phyloP scores from a whole-genome alignment of 1,140 invertebrate species.

The Drosophila baimaii region DNA sequence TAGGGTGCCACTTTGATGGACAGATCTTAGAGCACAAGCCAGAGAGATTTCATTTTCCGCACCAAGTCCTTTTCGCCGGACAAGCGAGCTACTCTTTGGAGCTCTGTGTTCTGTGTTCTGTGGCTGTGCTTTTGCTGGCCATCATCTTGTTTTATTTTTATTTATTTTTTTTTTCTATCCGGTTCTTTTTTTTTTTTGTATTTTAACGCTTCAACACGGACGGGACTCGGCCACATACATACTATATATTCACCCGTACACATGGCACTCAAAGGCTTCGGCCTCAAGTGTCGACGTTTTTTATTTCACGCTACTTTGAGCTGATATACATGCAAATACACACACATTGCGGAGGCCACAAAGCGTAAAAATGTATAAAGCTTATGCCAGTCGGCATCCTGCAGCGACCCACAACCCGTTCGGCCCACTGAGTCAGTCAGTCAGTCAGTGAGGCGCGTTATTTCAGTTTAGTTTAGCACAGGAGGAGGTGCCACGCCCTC shows the following conservation, averaged over 20 bases:
- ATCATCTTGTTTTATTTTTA: conserved; percentile 40
- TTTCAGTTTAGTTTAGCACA: conserved; percentile 59
- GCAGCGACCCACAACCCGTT: conserved; percentile 14
- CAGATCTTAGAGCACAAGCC: conserved; percentile 23
- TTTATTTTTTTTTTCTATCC: conserved; percentile 28
- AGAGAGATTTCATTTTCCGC: conserved; percentile 37
- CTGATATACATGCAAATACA: conserved; percentile 71
- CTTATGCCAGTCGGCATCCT: conserved; percentile 46
- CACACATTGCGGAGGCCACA: conserved; percentile 56
- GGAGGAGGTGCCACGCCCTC: not conserved
- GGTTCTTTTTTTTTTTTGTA: conserved; percentile 28
- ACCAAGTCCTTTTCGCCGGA: conserved; percentile 18
- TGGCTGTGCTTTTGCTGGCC: conserved; percentile 27
- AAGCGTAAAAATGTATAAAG: conserved; percentile 77
- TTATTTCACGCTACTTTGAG: conserved; percentile 67
- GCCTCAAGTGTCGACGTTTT: conserved; percentile 59
- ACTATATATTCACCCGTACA: conserved; percentile 17
- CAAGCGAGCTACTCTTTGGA: conserved; percentile 11
- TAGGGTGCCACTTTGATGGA: conserved; percentile 50
- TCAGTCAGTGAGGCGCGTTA: conserved; percentile 54
- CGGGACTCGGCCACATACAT: conserved; percentile 15
- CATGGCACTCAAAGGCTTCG: conserved; percentile 54
- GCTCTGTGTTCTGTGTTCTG: conserved; percentile 7
- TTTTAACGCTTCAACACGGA: conserved; percentile 57
- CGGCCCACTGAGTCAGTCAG: conserved; percentile 44